phyloP scores from a whole-genome alignment of 35 echinoderm and acorn worm species.

The Patiria miniata region DNA sequence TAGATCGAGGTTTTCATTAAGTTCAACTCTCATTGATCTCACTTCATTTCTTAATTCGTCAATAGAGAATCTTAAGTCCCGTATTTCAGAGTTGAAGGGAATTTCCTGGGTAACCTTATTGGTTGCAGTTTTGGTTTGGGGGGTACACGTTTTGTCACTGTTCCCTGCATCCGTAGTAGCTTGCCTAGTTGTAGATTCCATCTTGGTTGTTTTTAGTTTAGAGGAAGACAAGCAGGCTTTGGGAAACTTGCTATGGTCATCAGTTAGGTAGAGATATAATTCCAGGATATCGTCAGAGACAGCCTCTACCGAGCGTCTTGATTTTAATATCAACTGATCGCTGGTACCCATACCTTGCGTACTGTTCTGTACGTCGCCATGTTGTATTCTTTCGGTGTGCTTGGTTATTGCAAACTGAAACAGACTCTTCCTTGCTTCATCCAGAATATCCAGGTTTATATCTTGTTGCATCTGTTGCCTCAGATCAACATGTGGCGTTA shows the following conservation, averaged over 20 bases:
- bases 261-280: background rate
- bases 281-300: background rate
- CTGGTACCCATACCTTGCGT: background rate
- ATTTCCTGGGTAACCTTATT: background rate
- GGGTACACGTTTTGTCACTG: background rate
- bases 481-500: background rate
- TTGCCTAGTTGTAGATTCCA: background rate
- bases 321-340: background rate
- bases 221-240: background rate
- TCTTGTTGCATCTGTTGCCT: background rate
- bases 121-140: background rate
- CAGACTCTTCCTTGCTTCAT: background rate
- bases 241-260: background rate
- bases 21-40: background rate
- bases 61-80: background rate
- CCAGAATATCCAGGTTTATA: background rate
- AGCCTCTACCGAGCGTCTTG: background rate
- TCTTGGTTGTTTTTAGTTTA: background rate
- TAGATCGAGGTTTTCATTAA: background rate
- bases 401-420: background rate
- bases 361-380: background rate
- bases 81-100: background rate
- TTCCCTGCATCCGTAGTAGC: too few relatives aligned
- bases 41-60: constrained; percentile 1
- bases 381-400: background rate